A percentile compares a stretch with the other conserved stretches of the same genome.
Evolutionary conservation across 2,888 invertebrate species (phyloP).

Genomic region (Oscheius sp.): DNA sequence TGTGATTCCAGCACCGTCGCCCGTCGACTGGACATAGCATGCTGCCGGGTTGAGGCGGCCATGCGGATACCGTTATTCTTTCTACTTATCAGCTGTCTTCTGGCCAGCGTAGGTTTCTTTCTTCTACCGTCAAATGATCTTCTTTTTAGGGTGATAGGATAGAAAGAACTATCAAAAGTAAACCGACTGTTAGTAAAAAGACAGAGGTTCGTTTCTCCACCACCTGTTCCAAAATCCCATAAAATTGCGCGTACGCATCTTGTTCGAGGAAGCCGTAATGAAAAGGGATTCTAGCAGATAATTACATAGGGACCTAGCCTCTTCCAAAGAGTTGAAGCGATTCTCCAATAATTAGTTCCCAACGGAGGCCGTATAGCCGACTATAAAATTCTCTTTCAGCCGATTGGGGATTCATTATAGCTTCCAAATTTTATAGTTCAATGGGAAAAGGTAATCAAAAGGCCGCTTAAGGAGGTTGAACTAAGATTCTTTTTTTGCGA

Average conservation of each 20-base stretch:
- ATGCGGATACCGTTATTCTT: constrained; percentile 22
- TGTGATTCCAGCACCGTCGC: constrained; percentile 3
- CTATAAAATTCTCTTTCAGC: not conserved
- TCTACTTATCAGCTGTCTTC: constrained; percentile 8
- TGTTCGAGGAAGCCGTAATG: no score
- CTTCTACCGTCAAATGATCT: not conserved
- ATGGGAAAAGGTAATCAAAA: no score
- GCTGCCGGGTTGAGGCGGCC: constrained; percentile 25
- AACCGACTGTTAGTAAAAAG: constrained; percentile 21
- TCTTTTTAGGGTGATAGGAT: constrained; percentile 12
- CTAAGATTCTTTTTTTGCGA: no score
- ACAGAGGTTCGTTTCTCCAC: constrained; percentile 20
- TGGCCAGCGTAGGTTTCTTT: not conserved
- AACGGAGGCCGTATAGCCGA: not conserved
- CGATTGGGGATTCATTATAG: no score
- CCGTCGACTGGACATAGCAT: constrained; percentile 14
- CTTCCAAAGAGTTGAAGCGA: no score
- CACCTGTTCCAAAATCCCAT: constrained; percentile 12
- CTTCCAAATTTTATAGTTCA: no score
- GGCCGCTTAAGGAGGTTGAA: no score
- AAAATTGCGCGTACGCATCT: not conserved
- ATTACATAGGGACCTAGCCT: not conserved
- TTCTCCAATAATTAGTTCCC: constrained; percentile 6
- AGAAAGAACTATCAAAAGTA: constrained; percentile 21
- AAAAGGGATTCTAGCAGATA: no score